Conservation (phyloP, 2,888 invertebrate genomes). For the Hypselothyrea guttata region DNA sequence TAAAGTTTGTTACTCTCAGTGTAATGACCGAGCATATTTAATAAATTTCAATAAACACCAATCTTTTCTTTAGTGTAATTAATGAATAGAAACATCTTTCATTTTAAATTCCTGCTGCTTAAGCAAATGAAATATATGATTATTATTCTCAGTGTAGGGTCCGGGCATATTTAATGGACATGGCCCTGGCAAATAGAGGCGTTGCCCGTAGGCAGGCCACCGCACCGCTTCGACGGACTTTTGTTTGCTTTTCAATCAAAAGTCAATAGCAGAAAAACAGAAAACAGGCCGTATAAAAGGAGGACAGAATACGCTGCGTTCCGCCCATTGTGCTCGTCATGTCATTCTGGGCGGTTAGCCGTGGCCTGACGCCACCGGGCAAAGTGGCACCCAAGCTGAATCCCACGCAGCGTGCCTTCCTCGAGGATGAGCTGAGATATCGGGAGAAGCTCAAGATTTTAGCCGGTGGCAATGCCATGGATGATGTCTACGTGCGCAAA, state of each 20-base stretch:
- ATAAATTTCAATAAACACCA: too few species aligned
- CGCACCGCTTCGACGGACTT: constrained; percentile 29
- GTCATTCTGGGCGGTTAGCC: constrained; percentile 79
- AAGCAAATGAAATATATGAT: too few species aligned
- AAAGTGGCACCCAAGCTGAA: constrained; percentile 80
- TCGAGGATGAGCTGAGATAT: constrained; percentile 80
- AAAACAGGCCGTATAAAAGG: constrained; percentile 37
- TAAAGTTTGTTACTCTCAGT: too few species aligned
- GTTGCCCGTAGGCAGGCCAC: constrained; percentile 56
- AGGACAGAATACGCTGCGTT: constrained; percentile 8
- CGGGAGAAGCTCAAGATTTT: constrained; percentile 76
- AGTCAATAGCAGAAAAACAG: constrained; percentile 73
- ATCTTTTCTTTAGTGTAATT: too few species aligned
- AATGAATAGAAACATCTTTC: not conserved
- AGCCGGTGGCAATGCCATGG: constrained; percentile 58
- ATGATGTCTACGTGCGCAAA: constrained; percentile 77
- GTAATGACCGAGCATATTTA: too few species aligned
- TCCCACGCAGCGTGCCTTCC: constrained; percentile 82
- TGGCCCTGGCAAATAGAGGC: constrained; percentile 35
- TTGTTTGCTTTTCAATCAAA: constrained; percentile 74
- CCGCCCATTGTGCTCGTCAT: constrained; percentile 47
- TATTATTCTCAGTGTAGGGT: too few species aligned
- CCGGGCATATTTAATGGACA: constrained; percentile 62
- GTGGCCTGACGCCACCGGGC: constrained; percentile 61
- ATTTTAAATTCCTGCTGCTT: not conserved